Conservation (phyloP, 1,140 invertebrate species). For the Calephelis nemesis region DNA sequence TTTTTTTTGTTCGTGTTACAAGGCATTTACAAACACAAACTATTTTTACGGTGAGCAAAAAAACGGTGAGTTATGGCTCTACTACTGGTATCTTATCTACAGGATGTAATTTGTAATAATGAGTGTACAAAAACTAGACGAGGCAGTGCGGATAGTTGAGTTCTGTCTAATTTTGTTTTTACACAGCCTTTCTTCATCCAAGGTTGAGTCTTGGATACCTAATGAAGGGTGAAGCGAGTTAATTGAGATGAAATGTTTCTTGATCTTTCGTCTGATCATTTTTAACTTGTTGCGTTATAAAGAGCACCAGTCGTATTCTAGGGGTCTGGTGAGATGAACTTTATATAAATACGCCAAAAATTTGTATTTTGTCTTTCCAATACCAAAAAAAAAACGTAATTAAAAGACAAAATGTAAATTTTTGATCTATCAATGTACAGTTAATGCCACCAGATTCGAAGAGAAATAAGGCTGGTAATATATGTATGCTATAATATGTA, state of each 20-base stretch:
- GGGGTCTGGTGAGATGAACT: too few species aligned
- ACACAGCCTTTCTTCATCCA: conserved; percentile 37
- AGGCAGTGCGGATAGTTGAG: conserved; percentile 1
- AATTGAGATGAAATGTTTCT: conserved; percentile 17
- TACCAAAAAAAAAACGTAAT: too few species aligned
- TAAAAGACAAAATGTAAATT: too few species aligned
- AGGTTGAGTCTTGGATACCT: conserved; percentile 43
- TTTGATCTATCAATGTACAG: too few species aligned
- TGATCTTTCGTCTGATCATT: not conserved
- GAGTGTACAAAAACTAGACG: conserved; percentile 18
- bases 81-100: not conserved
- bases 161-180: conserved; percentile 27
- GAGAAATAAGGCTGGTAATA: too few species aligned
- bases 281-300: not conserved
- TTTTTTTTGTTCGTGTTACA: too few species aligned
- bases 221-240: conserved; percentile 37
- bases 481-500: too few species aligned
- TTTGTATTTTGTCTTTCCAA: too few species aligned
- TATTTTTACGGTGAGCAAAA: not conserved
- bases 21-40: too few species aligned
- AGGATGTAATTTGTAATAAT: conserved; percentile 7
- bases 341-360: too few species aligned
- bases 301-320: not conserved
- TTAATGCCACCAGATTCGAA: too few species aligned
- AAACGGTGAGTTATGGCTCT: not conserved